A percentile compares a stretch with the other conserved stretches of the same genome.
phyloP scores from a whole-genome alignment of 2,113 vertebrate species.

The Leptosomus discolor region DNA sequence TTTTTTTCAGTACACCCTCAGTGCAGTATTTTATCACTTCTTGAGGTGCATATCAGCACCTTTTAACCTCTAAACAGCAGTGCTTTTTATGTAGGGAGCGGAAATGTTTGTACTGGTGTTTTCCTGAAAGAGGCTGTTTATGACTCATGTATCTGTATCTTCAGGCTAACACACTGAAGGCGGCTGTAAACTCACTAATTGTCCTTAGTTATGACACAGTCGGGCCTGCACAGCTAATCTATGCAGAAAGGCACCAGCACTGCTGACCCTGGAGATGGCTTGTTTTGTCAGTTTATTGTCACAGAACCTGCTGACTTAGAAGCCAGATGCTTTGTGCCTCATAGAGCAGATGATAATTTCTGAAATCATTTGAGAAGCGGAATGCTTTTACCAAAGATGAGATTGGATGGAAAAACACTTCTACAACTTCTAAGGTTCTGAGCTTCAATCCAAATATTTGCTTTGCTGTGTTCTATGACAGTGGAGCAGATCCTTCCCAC shows the following conservation, averaged over 20 bases:
- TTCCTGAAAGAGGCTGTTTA: neutral
- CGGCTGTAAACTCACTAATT: neutral
- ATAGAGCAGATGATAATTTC: neutral
- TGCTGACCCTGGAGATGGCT: neutral
- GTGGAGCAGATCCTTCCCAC: neutral
- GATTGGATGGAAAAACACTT: neutral
- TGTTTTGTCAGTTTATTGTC: neutral
- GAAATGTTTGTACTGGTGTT: constrained; percentile 12
- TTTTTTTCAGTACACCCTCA: neutral
- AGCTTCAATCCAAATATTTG: neutral
- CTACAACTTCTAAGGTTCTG: neutral
- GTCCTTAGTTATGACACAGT: neutral
- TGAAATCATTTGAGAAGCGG: neutral
- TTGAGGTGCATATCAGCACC: neutral
- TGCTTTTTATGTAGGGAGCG: neutral
- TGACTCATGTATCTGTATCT: constrained; percentile 9
- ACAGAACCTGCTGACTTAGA: neutral
- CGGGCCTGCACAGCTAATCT: neutral
- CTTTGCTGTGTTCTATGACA: neutral
- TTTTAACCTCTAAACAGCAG: neutral
- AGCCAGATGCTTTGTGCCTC: neutral
- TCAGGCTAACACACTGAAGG: neutral
- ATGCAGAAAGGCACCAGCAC: neutral
- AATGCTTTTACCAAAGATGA: neutral
- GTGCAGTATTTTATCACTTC: neutral